A percentile compares a stretch with the other conserved stretches of the same genome.
Evolutionary conservation across 2,888 invertebrate species (phyloP).

Genomic region (Deroplatys truncata): DNA sequence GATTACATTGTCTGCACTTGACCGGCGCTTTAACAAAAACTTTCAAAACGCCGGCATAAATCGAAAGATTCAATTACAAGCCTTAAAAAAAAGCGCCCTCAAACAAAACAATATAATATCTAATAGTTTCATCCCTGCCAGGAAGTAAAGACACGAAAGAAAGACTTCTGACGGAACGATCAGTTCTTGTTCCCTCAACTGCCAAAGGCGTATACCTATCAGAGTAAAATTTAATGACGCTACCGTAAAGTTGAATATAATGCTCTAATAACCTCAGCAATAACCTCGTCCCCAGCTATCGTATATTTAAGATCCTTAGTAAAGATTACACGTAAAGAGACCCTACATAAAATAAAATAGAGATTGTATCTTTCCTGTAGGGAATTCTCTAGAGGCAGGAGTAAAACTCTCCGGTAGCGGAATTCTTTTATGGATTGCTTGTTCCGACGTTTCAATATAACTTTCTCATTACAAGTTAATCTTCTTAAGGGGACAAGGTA

Average conservation of each 20-base stretch:
- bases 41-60: no score
- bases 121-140: neutral
- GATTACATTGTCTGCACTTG: no score
- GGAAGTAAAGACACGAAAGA: neutral
- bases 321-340: neutral
- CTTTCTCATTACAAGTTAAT: no score
- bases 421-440: neutral
- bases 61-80: neutral
- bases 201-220: neutral
- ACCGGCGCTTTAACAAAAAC: no score
- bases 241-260: neutral
- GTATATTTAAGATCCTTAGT: neutral
- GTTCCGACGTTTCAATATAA: neutral
- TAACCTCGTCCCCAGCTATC: neutral
- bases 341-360: neutral
- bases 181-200: neutral
- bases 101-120: neutral
- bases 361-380: neutral
- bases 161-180: no score
- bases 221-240: neutral
- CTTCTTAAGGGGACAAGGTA: no score
- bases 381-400: neutral
- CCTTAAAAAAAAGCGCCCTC: neutral
- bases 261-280: neutral
- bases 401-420: no score